Conservation (phyloP, 2,797 vertebrate species). For the Xenentodon cancila region DNA sequence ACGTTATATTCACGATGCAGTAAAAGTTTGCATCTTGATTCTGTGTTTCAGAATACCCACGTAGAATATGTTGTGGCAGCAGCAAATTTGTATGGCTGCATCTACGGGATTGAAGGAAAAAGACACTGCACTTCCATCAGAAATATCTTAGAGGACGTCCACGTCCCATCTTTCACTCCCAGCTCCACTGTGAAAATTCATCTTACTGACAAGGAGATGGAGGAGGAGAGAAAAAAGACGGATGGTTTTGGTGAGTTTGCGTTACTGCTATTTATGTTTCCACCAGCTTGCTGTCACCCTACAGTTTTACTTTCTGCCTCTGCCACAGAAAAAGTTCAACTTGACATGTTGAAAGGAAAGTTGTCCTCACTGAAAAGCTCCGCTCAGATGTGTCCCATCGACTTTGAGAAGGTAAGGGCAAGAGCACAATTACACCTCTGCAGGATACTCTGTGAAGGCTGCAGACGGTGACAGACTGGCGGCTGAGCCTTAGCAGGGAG, state of each 20-base stretch:
- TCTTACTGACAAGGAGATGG: conserved; percentile 72
- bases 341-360: conserved; percentile 71
- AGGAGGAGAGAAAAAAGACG: conserved; percentile 44
- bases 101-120: conserved; percentile 72
- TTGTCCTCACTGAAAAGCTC: conserved; percentile 53
- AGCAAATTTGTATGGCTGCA: conserved; percentile 84
- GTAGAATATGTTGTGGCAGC: conserved; percentile 85
- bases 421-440: conserved; percentile 25
- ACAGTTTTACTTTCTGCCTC: conserved; percentile 20
- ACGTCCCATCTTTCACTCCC: conserved; percentile 66
- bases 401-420: conserved; percentile 89
- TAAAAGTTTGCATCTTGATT: background rate
- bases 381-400: conserved; percentile 80
- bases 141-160: conserved; percentile 56
- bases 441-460: conserved; percentile 35
- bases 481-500: conserved; percentile 53
- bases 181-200: conserved; percentile 73
- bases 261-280: background rate
- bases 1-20: too few species aligned
- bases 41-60: conserved; percentile 74
- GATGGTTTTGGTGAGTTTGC: conserved; percentile 74
- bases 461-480: conserved; percentile 63
- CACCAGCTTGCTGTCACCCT: background rate
- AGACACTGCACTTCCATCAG: conserved; percentile 45
- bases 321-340: conserved; percentile 64